These are phyloP conservation scores for Caenorhabditis wallacei DNA, from an alignment of 2,888 invertebrate genomes.

Conservation along the genomic window DNA sequence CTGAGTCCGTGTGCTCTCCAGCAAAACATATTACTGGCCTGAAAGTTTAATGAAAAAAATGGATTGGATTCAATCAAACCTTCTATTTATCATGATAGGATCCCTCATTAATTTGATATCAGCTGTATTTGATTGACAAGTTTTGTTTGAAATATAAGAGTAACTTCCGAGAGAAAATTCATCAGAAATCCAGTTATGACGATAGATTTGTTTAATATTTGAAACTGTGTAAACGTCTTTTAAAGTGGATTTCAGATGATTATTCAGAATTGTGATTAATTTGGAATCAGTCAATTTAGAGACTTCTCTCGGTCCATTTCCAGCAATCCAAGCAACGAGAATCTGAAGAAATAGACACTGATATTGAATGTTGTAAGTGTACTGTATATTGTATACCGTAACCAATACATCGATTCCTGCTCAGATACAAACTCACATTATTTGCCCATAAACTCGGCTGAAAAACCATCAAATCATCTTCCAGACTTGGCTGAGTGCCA, in stretches of 20 bases:
- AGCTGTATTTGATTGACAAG: conserved; percentile 27
- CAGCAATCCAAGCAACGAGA: conserved; percentile 74
- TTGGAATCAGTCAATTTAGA: conserved; percentile 27
- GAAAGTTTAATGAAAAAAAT: neutral
- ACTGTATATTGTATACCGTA: too few species aligned
- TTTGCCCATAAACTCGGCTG: conserved; percentile 67
- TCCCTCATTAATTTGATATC: conserved; percentile 22
- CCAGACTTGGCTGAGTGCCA: neutral
- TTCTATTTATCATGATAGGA: conserved; percentile 24
- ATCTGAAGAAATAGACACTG: conserved; percentile 59
- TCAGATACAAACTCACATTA: conserved; percentile 27
- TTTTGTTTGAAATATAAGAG: conserved; percentile 57
- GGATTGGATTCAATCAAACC: neutral
- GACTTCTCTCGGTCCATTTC: conserved; percentile 45
- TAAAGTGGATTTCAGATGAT: conserved; percentile 10
- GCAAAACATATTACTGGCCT: conserved; percentile 65
- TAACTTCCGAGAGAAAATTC: conserved; percentile 63
- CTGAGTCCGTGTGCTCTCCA: conserved; percentile 65
- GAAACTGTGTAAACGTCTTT: conserved; percentile 11
- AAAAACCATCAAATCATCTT: conserved; percentile 65
- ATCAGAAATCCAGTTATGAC: conserved; percentile 66
- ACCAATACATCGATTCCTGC: too few species aligned
- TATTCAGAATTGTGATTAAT: conserved; percentile 8
- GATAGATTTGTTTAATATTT: conserved; percentile 24
- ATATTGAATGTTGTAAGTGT: neutral